Base-by-base conservation (phyloP, 2,888 invertebrate species). In the Bimastos eiseni region DNA sequence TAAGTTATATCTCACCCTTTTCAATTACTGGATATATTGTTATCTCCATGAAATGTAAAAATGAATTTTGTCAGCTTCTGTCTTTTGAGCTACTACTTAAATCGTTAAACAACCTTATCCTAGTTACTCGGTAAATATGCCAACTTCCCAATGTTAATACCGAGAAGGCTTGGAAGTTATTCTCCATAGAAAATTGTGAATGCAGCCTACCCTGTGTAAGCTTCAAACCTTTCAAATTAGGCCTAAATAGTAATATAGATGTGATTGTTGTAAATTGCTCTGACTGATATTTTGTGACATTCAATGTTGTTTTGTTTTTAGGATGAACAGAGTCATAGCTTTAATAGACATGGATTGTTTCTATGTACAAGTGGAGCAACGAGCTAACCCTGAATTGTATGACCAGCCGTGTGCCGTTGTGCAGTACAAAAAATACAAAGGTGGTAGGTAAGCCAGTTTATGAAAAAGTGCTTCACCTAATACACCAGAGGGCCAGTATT, bases 291-390 rank as follows among this genome's bases (percentile, higher is more conserved):
- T 30, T 6, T 86, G 86, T 24, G 37, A 36, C 17, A 17, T 24
- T 86, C 37, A 19, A 19, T 86, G 86, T 36, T 34, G 86, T n/a
- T 89, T 37, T 34, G 34, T 41, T 89, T 41, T 19, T 49, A 89
- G 89, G 41, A 92, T 93, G 93, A 92, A 92, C 37, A 93, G 94
- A 91, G 94, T 98, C 36, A 96, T 99, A 36, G 97, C 97, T 86
- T 96, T 99, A 90, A 97, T 99, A 90, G 99, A 99, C 95, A 99
- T 99, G 99, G 99, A 99, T 95, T 99, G 99, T 95, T 99, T 99
- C 95, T 99, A 98, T 95, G 99, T 99, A 93, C 99, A 99, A 96
- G 99, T 99, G 3, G 99, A 99, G 95, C 97, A 98, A 94, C 97
- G 98, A 94, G 95, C 97, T n/a, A 96, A 97, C 94, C 98, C 98